Conservation (phyloP, 2,888 invertebrate genomes). For the Actias luna region DNA sequence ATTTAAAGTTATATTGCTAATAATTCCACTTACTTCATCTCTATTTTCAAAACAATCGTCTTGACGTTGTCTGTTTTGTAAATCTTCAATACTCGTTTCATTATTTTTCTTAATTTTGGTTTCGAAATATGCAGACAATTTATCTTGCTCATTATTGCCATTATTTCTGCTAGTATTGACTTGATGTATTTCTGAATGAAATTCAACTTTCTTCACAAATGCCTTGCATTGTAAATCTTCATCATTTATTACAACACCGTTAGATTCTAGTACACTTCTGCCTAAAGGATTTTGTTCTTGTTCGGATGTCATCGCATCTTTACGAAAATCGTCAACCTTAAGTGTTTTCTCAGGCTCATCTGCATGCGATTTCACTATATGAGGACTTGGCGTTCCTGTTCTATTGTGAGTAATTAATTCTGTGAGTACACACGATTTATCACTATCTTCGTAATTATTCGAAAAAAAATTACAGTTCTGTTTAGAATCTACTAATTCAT, state of each 20-base stretch:
- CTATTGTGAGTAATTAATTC: not conserved
- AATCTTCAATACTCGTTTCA: not conserved
- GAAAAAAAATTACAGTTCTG: not conserved
- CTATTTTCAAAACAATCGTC: not conserved
- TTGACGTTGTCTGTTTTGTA: not conserved
- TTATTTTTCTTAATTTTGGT: not conserved
- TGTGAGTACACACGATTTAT: not conserved
- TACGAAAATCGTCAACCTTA: no score
- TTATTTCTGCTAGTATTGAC: not conserved
- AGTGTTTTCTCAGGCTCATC: not conserved
- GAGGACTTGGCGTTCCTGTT: not conserved
- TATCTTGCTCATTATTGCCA: not conserved
- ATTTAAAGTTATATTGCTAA: not conserved
- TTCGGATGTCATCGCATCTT: no score
- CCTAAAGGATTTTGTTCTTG: not conserved
- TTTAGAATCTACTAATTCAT: not conserved
- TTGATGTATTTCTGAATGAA: not conserved
- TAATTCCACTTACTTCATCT: not conserved
- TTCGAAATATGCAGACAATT: not conserved
- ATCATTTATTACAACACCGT: not conserved
- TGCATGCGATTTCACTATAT: not conserved
- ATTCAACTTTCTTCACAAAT: not conserved
- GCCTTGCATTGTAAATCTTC: not conserved
- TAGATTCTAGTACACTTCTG: not conserved
- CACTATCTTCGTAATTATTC: not conserved